Percentiles rank a stretch among this genome's conserved stretches.
phyloP scores from a whole-genome alignment of 1,140 invertebrate genomes.

The Homarus americanus region DNA sequence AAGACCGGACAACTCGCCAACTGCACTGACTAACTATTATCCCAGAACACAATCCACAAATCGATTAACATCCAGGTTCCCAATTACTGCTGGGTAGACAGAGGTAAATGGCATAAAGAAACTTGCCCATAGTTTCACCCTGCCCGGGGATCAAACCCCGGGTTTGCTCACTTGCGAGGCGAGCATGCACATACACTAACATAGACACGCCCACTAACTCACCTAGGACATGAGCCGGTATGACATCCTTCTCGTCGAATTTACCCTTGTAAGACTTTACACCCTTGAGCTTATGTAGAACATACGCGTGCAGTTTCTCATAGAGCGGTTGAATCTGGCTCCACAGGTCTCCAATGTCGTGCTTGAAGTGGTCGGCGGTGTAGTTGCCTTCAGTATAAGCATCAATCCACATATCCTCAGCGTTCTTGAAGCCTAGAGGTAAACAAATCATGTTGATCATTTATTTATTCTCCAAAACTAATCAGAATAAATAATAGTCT shows the following conservation, averaged over 20 bases:
- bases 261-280: slow-evolving; percentile 76
- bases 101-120: too few relatives aligned
- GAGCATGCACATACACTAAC: slow-evolving; percentile 5
- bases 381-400: slow-evolving; percentile 75
- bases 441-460: not conserved
- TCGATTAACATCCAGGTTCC: not conserved
- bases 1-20: too few relatives aligned
- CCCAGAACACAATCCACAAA: too few relatives aligned
- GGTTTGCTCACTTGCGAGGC: too few relatives aligned
- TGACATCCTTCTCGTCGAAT: slow-evolving; percentile 80
- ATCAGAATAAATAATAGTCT: too few relatives aligned
- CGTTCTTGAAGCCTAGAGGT: slow-evolving; percentile 83
- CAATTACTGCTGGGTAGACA: too few relatives aligned
- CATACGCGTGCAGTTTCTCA: slow-evolving; percentile 80
- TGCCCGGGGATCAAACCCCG: not conserved
- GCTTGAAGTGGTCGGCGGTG: slow-evolving; percentile 71
- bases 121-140: not conserved
- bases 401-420: slow-evolving; percentile 82
- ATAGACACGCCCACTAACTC: slow-evolving; percentile 5
- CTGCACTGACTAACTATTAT: too few relatives aligned
- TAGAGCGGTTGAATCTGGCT: slow-evolving; percentile 78
- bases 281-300: slow-evolving; percentile 77
- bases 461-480: not conserved
- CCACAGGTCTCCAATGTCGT: slow-evolving; percentile 77
- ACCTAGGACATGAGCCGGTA: slow-evolving; percentile 75